Conservation (phyloP, 1,140 invertebrate genomes). For the Galleria mellonella region DNA sequence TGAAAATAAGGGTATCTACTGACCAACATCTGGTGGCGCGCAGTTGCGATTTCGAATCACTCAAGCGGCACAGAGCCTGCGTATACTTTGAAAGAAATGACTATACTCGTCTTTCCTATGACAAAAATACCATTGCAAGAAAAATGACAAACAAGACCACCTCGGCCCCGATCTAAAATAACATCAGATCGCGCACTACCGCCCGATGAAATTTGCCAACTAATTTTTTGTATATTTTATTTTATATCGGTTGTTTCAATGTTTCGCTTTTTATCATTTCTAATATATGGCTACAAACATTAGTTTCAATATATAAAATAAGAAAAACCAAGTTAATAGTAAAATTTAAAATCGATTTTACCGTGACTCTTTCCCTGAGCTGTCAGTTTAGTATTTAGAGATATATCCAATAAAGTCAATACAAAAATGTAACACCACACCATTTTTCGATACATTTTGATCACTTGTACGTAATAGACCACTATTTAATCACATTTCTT, state of each 20-base stretch:
- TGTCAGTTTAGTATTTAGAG: constrained; percentile 58
- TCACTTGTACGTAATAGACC: constrained; percentile 25
- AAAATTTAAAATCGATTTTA: constrained; percentile 55
- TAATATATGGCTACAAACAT: too few relatives aligned
- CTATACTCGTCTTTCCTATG: background rate
- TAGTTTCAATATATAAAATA: too few relatives aligned
- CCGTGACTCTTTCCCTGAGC: constrained; percentile 67
- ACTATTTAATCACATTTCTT: constrained; percentile 58
- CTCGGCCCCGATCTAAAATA: constrained; percentile 47
- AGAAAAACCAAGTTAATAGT: background rate
- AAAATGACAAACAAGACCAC: constrained; percentile 35
- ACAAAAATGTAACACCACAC: constrained; percentile 63
- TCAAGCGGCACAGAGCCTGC: too few relatives aligned
- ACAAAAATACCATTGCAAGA: constrained; percentile 32
- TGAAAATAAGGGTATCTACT: too few relatives aligned
- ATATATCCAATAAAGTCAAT: constrained; percentile 61
- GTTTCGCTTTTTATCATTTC: too few relatives aligned
- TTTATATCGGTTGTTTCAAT: too few relatives aligned
- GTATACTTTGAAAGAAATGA: background rate
- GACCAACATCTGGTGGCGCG: too few relatives aligned
- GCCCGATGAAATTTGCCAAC: constrained; percentile 17
- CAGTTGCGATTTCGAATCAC: too few relatives aligned
- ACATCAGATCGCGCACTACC: constrained; percentile 24
- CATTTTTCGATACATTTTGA: constrained; percentile 58
- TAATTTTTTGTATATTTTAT: too few relatives aligned